These are phyloP conservation scores for Pristionchus arcanus DNA, from an alignment of 2,888 invertebrate genomes.

Conservation along the genomic window DNA sequence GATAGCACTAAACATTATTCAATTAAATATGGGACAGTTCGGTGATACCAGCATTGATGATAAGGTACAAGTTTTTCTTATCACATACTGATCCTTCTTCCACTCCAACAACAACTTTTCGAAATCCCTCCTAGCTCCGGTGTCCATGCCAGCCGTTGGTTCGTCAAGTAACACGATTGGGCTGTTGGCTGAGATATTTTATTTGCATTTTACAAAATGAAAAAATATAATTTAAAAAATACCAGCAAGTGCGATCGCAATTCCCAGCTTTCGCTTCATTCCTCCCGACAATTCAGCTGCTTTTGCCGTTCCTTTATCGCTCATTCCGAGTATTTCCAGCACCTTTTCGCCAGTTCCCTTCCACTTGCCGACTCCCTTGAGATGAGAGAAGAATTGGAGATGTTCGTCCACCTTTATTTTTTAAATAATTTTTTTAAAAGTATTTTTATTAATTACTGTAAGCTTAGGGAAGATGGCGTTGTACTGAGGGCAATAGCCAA, in stretches of 20 bases:
- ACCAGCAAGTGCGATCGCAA: constrained; percentile 64
- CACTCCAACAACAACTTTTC: constrained; percentile 63
- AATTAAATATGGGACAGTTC: no score
- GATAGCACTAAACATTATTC: no score
- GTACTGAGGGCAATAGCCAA: constrained; percentile 35
- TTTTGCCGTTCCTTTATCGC: no score
- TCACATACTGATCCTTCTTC: constrained; percentile 65
- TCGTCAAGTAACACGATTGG: constrained; percentile 75
- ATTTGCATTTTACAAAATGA: no score
- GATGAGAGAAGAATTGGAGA: background rate
- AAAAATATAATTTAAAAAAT: no score
- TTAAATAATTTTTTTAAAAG: no score
- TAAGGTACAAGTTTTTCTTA: no score
- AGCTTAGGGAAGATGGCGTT: constrained; percentile 9
- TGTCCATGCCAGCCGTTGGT: constrained; percentile 72
- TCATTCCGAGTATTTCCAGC: constrained; percentile 31
- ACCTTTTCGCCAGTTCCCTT: background rate
- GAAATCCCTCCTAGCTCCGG: constrained; percentile 66
- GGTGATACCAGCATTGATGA: no score
- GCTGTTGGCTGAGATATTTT: constrained; percentile 61
- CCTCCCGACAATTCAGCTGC: constrained; percentile 76
- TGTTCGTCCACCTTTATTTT: background rate
- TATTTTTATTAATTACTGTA: no score
- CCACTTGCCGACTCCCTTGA: background rate
- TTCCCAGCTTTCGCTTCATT: constrained; percentile 74